These are phyloP conservation scores for Acrobasis consociella DNA, from an alignment of 2,888 invertebrate species.

Conservation along the genomic window DNA sequence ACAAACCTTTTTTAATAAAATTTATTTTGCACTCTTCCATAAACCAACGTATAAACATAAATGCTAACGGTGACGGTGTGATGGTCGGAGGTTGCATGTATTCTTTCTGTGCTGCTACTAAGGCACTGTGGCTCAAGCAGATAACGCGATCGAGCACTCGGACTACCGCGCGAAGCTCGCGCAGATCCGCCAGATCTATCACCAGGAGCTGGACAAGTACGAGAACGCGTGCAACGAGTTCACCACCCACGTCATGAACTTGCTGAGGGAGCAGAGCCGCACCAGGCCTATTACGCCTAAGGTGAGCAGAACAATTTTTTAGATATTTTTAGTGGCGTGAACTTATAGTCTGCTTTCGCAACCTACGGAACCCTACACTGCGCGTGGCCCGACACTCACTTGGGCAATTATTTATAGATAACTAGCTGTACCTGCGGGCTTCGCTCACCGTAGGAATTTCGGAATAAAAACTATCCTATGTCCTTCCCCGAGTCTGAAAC, in stretches of 20 bases:
- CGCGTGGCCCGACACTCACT: no score
- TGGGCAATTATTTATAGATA: no score
- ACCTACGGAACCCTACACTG: no score
- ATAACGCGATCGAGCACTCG: slow-evolving; percentile 99
- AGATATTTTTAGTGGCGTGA: no score
- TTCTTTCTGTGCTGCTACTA: slow-evolving; percentile 63
- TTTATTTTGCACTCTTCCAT: neutral
- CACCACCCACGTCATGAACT: slow-evolving; percentile 99
- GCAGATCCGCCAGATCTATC: slow-evolving; percentile 99
- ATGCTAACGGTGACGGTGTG: neutral
- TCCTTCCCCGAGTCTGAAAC: no score
- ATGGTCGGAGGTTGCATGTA: slow-evolving; percentile 49
- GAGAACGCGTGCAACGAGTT: slow-evolving; percentile 99
- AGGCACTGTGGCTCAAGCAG: slow-evolving; percentile 89
- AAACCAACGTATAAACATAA: neutral
- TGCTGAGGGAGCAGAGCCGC: slow-evolving; percentile 97
- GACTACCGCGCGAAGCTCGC: slow-evolving; percentile 99
- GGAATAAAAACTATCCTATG: no score
- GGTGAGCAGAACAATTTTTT: slow-evolving; percentile 49
- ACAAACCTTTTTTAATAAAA: no score
- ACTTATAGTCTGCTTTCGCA: no score
- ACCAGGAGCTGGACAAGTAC: slow-evolving; percentile 99
- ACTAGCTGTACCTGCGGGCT: no score
- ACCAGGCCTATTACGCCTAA: slow-evolving; percentile 98
- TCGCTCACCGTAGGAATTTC: no score